Evolutionary conservation across 2,888 invertebrate species (phyloP).

Genomic region (Lithodes maja): DNA sequence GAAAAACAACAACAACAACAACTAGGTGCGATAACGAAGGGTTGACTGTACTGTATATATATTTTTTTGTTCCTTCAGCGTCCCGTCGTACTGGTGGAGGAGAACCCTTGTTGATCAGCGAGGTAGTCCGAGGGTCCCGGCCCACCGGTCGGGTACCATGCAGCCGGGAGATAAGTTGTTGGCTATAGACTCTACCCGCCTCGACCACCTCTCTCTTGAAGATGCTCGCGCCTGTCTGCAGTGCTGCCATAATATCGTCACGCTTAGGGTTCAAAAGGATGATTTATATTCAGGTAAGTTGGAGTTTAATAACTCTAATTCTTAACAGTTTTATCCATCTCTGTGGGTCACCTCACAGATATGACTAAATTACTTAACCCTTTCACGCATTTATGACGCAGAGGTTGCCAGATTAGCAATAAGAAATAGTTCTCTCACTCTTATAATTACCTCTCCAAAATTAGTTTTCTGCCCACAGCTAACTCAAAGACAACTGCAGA

Average conservation of each 20-base stretch:
- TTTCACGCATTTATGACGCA: too few relatives aligned
- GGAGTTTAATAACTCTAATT: constrained; percentile 6
- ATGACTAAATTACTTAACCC: too few relatives aligned
- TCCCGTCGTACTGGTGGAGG: constrained; percentile 70
- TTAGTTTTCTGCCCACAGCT: too few relatives aligned
- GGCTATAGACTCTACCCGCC: constrained; percentile 89
- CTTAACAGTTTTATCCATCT: constrained; percentile 71
- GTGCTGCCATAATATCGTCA: constrained; percentile 76
- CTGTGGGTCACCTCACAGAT: constrained; percentile 72
- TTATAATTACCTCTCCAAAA: too few relatives aligned
- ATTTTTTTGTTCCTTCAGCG: constrained; percentile 2
- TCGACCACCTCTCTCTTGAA: constrained; percentile 83
- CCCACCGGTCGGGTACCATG: constrained; percentile 88
- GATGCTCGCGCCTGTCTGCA: constrained; percentile 76
- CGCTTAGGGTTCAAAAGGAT: constrained; percentile 76
- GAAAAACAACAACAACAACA: too few relatives aligned
- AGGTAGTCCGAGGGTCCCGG: constrained; percentile 93
- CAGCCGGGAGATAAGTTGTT: constrained; percentile 90
- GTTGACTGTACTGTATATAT: too few relatives aligned
- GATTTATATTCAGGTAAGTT: constrained; percentile 74
- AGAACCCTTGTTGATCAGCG: constrained; percentile 89
- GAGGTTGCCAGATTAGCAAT: too few relatives aligned
- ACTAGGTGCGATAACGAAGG: too few relatives aligned
- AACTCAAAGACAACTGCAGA: too few relatives aligned
- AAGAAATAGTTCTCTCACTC: too few relatives aligned